Conservation (phyloP, 2,888 invertebrate genomes). For the Drosophila leonis region DNA sequence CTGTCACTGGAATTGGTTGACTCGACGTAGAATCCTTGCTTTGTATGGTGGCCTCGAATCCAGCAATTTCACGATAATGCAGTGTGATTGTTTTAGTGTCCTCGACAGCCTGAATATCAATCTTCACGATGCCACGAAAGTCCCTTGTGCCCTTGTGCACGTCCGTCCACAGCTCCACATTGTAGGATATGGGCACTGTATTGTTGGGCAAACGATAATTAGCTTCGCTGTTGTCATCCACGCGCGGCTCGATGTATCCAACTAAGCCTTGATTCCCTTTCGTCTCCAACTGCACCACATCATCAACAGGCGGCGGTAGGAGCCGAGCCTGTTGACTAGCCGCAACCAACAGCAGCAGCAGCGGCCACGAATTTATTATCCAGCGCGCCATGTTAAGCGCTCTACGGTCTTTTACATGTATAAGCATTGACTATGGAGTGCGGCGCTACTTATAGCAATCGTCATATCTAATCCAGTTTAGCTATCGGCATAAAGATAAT, state of each 20-base stretch:
- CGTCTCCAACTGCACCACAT: slow-evolving; percentile 48
- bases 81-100: slow-evolving; percentile 66
- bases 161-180: slow-evolving; percentile 79
- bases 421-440: slow-evolving; percentile 3
- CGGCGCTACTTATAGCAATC: slow-evolving; percentile 50
- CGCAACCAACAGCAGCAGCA: slow-evolving; percentile 40
- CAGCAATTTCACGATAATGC: slow-evolving; percentile 65
- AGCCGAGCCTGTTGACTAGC: slow-evolving; percentile 51
- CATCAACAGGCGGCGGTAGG: slow-evolving; percentile 26
- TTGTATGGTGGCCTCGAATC: slow-evolving; percentile 56
- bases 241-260: slow-evolving; percentile 34
- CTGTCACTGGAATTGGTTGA: slow-evolving; percentile 19
- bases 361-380: slow-evolving; percentile 28
- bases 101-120: slow-evolving; percentile 62
- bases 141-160: slow-evolving; percentile 65
- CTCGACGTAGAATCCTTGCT: slow-evolving; percentile 27
- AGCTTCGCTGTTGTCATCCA: slow-evolving; percentile 40
- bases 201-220: slow-evolving; percentile 86
- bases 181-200: slow-evolving; percentile 87
- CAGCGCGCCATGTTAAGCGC: slow-evolving; percentile 56
- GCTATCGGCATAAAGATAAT: slow-evolving; percentile 53
- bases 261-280: slow-evolving; percentile 44
- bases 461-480: slow-evolving; percentile 46
- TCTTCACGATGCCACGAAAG: slow-evolving; percentile 73
- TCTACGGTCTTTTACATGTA: slow-evolving; percentile 7